A percentile compares a stretch with the other conserved stretches of the same genome.
These are phyloP conservation scores for Oligia strigilis DNA, from an alignment of 2,888 invertebrate species.

Conservation along the genomic window DNA sequence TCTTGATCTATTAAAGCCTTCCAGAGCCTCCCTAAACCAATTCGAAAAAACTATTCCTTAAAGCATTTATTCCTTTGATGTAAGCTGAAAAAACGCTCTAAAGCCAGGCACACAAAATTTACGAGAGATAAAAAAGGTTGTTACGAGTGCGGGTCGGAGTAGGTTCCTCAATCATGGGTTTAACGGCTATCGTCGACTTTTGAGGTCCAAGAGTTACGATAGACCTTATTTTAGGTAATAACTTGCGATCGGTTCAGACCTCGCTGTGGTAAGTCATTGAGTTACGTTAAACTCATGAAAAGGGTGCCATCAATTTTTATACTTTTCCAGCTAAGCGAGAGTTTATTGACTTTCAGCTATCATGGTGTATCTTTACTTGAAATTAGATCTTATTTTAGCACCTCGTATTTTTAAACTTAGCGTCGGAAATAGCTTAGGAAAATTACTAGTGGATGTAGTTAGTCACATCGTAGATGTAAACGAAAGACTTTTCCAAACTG, in stretches of 20 bases:
- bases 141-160: constrained; percentile 43
- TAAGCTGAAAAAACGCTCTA: constrained; percentile 45
- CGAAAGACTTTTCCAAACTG: background rate
- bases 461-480: background rate
- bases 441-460: constrained; percentile 14
- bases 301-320: constrained; percentile 57
- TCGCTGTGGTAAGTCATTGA: constrained; percentile 33
- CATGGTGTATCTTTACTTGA: constrained; percentile 28
- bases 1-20: constrained; percentile 38
- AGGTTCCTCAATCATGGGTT: constrained; percentile 67
- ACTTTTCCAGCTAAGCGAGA: constrained; percentile 22
- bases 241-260: constrained; percentile 51
- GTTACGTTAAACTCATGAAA: constrained; percentile 59
- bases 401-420: background rate
- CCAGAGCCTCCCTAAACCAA: constrained; percentile 32
- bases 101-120: constrained; percentile 57
- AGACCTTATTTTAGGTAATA: constrained; percentile 63
- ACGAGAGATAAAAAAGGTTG: constrained; percentile 64
- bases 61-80: constrained; percentile 33
- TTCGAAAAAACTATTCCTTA: constrained; percentile 20
- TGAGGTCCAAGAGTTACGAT: constrained; percentile 64
- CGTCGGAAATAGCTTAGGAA: background rate
- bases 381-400: constrained; percentile 37
- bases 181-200: constrained; percentile 64
- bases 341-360: constrained; percentile 49